Base-by-base conservation (phyloP, 2,113 vertebrate species). In the Gallinago jamesoni region DNA sequence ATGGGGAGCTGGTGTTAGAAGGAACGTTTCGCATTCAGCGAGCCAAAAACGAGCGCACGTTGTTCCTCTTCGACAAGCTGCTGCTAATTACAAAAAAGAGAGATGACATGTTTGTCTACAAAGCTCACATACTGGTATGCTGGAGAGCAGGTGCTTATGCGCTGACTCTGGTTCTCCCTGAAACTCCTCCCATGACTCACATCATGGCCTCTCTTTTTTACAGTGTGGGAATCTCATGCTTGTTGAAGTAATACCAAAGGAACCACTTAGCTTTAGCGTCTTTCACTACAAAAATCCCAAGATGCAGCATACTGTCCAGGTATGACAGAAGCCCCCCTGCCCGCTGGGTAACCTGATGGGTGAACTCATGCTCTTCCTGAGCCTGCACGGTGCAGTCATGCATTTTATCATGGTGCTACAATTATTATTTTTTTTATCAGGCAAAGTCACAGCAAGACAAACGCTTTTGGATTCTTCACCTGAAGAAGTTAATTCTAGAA, bases 241-340 rank as follows among this genome's bases (percentile, higher is more conserved):
- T n/a, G 99, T 99, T 90, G 99, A 99, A 89, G 98, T 99, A 75
- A 99, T 99, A 87, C 99, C 99, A 14, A 99, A 99, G 95, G 99
- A 99, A 67, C 99, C 99, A 0, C 98, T 99, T 90, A 99, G 99
- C 96, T 99, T 99, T 97, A 99, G 99, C 5, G 98, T 99, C 85
- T 99, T 99, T 97, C 99, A 99, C 96, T 99, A 99, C 98, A 99
- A 99, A 98, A 99, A 99, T 94, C 99, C 99, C 91, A 99, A 99
- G 98, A 98, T 99, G 82, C 99, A 99, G 77, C 99, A 99, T 96
- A 99, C 99, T 1, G 99, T 99, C 7, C 99, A 99, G 99, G 99
- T 99, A 99, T 28, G 12, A 39, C 48, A 60, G 66, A 90, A 77
- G 20, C 12, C 5, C n/a, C 60, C 72, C 73, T 74, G 83, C 93